Base-by-base conservation (phyloP, 2,113 vertebrate species). In the Anarhynchus alexandrinus region DNA sequence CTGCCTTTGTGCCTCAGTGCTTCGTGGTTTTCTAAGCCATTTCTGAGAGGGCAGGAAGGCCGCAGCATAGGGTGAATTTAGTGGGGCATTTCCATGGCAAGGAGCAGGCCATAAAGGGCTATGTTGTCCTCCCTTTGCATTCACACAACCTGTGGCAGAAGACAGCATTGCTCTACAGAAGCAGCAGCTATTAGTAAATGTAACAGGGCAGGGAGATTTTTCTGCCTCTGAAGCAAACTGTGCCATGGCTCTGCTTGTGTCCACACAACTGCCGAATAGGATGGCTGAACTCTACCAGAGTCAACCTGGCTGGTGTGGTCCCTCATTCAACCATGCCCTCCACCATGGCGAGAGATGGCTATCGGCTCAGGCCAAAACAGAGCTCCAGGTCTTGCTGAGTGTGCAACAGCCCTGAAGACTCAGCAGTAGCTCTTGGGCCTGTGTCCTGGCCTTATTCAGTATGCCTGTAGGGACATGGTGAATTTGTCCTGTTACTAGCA, bases 321-420 rank as follows among this genome's bases (percentile, higher is more conserved):
- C 21, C 34, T 86, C 15, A 3, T n/a, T 57, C 0, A 0, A 21
- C 23, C 43, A 6, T 23, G 38, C 10, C 34, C 29, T 82, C 15
- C 32, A 27, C 12, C 0, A 0, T 45, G 17, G 26, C 0, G 0
- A 62, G 32, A 67, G 42, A 47, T 0, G 2, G n/a, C 25, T 76
- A 12, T 26, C 0, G 2, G 13, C 38, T 88, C 0, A 0, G 61
- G 36, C 9, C 32, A 57, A 43, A 82, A 23, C 10, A 27, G 45
- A 65, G 43, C 18, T 88, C 42, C 18, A 70, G 25, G 7, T 54
- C 45, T n/a, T 65, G 3, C 14, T 69, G 62, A 59, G 11, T 25
- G 12, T 79, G 5, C 17, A 61, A 61, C 4, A 88, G 21, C 11
- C 20, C 40, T 22, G 49, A 65, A 25, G 29, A 20, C 15, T 81